Evolutionary conservation across 2,797 vertebrate genomes (phyloP).

Genomic region (Emys orbicularis): DNA sequence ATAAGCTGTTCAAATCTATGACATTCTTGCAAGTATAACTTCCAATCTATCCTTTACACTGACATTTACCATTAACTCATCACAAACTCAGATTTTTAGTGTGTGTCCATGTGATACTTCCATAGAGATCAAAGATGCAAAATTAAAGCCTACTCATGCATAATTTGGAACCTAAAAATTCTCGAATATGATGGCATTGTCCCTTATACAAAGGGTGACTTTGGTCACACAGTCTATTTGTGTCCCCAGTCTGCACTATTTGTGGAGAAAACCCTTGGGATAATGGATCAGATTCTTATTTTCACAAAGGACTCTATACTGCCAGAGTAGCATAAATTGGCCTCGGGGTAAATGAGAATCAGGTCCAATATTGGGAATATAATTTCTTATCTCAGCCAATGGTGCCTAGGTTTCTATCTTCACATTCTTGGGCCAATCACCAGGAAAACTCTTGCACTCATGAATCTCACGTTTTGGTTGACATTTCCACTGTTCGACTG

Average conservation of each 20-base stretch:
- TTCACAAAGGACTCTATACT: not conserved
- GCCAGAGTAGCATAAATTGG: not conserved
- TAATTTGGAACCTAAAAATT: not conserved
- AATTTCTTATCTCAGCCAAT: not conserved
- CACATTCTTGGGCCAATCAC: not conserved
- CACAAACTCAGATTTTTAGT: not conserved
- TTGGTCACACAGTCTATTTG: not conserved
- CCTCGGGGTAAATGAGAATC: not conserved
- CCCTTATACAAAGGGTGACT: not conserved
- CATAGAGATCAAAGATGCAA: not conserved
- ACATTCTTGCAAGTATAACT: not conserved
- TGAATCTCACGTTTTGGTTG: not conserved
- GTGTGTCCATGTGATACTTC: not conserved
- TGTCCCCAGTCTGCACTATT: not conserved
- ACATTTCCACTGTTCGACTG: not conserved
- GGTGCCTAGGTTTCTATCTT: not conserved
- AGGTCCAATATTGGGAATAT: not conserved
- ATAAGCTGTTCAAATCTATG: not conserved
- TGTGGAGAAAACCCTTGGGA: no score
- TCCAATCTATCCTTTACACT: not conserved
- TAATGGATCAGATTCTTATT: not conserved
- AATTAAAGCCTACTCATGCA: not conserved
- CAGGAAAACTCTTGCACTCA: not conserved
- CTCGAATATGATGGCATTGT: not conserved
- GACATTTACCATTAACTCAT: not conserved